Evolutionary conservation across 2,113 vertebrate species (phyloP), one percentile per base, ranked within the genome.

Genomic region (Potamarius usumacintae): DNA sequence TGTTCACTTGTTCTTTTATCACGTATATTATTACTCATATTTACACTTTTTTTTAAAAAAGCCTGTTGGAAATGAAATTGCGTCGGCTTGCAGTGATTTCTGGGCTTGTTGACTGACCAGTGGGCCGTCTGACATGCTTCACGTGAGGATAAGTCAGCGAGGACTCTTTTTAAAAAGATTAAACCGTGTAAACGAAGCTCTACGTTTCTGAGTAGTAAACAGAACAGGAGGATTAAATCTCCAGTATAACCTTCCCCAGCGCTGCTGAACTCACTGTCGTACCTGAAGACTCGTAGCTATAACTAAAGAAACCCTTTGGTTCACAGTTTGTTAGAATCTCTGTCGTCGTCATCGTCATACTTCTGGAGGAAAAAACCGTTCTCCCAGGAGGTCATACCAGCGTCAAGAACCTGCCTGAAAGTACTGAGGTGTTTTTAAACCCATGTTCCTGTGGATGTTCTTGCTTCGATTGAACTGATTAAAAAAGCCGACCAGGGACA

Each of bases 201-300:
- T 9, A 8, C 7, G 7, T 42, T 72, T 42, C 30, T 9, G 30
- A 20, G 71, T 4, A 69, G 20, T 1, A 25, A 67, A 63, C 62
- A 63, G 62, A 22, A 63, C 62, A 9, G n/a, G 69, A 67, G 27
- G 71, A 72, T 72, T 72, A 72, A 72, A 48, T 72, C 71, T 72
- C 17, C 15, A 20, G 15, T 2, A 42, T 72, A 42, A 20, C 15
- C 48, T 42, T 71, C 15, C 15, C 14, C 8, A 25, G 62, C 5
- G 7, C 20, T 8, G 22, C 65, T 12, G 10, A 67, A 27, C n/a
- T 12, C 14, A 0, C 34, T 1, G 71, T n/a, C 8, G 69, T 17
- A 34, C 30, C 71, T 72, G 71, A 34, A 48, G 71, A 48, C 71
- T 48, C 30, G 17, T 3, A 10, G 71, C 71, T 72, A 72, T 72